These are phyloP conservation scores for Xestia rhomboidea DNA, from an alignment of 2,888 invertebrate genomes.

Conservation along the genomic window DNA sequence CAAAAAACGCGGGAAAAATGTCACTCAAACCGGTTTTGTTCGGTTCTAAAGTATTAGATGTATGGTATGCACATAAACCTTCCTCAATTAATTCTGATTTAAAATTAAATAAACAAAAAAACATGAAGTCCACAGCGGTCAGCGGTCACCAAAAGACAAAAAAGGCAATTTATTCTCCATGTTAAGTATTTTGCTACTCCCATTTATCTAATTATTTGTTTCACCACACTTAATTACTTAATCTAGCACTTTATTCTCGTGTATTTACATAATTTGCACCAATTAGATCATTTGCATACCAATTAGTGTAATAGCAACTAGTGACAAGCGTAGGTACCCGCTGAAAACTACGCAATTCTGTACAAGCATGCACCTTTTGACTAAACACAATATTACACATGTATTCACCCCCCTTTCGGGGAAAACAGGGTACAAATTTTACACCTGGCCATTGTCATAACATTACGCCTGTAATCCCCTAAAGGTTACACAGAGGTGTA, in stretches of 20 bases:
- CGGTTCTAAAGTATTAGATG: too few relatives aligned
- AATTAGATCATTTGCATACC: conserved; percentile 31
- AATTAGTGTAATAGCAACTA: conserved; percentile 31
- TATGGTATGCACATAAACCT: too few relatives aligned
- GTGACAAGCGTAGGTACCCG: conserved; percentile 19
- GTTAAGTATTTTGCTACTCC: background rate
- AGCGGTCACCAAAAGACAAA: too few relatives aligned
- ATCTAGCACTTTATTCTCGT: conserved; percentile 3
- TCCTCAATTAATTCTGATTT: too few relatives aligned
- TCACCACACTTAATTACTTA: background rate
- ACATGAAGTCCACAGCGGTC: too few relatives aligned
- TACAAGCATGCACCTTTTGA: conserved; percentile 33
- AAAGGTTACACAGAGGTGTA: background rate
- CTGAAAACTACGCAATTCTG: conserved; percentile 1
- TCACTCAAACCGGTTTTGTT: too few relatives aligned
- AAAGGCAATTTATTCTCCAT: background rate
- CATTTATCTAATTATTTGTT: background rate
- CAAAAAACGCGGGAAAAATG: too few relatives aligned
- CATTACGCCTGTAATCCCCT: background rate
- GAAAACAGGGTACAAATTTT: background rate
- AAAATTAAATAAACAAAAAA: too few relatives aligned
- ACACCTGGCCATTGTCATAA: background rate
- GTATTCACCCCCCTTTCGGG: background rate
- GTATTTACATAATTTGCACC: conserved; percentile 16
- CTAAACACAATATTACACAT: background rate